Evolutionary conservation across 2,797 vertebrate genomes (phyloP), one percentile per base, ranked within the genome.

Genomic region (Epinephelus awoara): DNA sequence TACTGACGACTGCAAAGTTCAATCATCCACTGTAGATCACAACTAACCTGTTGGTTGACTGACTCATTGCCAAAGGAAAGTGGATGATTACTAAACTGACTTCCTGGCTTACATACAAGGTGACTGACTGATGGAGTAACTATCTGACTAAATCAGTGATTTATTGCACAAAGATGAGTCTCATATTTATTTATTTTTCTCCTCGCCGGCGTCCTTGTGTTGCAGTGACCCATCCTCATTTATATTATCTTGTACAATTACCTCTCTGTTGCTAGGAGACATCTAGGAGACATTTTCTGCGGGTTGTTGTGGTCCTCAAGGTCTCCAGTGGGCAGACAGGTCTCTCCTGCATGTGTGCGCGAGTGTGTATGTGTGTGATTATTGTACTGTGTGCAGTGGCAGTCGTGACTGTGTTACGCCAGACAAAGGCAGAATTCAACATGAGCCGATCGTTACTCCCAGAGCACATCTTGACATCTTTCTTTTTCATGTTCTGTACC

Each of bases 191-290:
- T 68, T 66, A 58, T 40, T 38, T 57, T 29, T 38, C 34, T 58
- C 59, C 25, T 82, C 23, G 59, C 21, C 14, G 21, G 27, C 1
- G 52, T 84, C 83, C 84, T 88, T 92, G 80, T 72, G 17, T 74
- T 72, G 67, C 55, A 25, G 15, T 85, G 85, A 89, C 75, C 85
- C 50, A 25, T 82, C 49, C 72, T 84, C 71, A 80, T 90, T 91
- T 89, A 76, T 88, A 83, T 83, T 77, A 89, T 91, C 67, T 86
- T 72, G 23, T 72, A 74, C 85, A 78, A 87, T 88, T 86, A 86
- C 79, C 59, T 77, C 77, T 78, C 86, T 88, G 91, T 94, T 93
- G 93, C 93, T 92, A 92, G 88, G 91, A 89, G 80, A 93, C 84
- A 75, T 84, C 74, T 70, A 27, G 49, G 75, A 85, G 72, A 85